These are phyloP conservation scores for Cerastis leucographa DNA, from an alignment of 2,888 invertebrate genomes.

Conservation along the genomic window DNA sequence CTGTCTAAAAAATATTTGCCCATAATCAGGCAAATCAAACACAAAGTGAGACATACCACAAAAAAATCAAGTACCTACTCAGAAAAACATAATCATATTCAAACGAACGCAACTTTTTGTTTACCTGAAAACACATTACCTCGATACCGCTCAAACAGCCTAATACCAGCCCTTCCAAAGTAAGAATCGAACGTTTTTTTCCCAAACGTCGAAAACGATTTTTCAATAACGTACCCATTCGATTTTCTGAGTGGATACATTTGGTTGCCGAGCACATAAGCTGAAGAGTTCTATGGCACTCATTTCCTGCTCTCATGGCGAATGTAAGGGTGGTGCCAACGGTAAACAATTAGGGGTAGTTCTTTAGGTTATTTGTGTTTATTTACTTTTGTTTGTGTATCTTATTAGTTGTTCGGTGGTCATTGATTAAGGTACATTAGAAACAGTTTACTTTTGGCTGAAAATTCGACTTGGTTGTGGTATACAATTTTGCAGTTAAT, in stretches of 20 bases:
- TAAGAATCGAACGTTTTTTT: constrained; percentile 53
- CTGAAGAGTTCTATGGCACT: constrained; percentile 61
- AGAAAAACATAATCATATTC: constrained; percentile 42
- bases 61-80: constrained; percentile 10
- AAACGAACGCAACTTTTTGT: constrained; percentile 15
- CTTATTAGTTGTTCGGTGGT: not conserved
- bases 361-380: constrained; percentile 54
- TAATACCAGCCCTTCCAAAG: constrained; percentile 12
- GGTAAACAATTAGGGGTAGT: constrained; percentile 65
- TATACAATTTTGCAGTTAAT: no score
- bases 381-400: constrained; percentile 22
- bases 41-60: not conserved
- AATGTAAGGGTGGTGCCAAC: constrained; percentile 61
- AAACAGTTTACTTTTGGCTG: no score
- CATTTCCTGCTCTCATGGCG: constrained; percentile 67
- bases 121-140: constrained; percentile 41
- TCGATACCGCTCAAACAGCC: constrained; percentile 13
- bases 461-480: no score
- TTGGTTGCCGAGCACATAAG: constrained; percentile 66
- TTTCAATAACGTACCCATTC: constrained; percentile 69
- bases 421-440: no score
- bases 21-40: not conserved
- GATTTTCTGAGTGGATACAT: constrained; percentile 61
- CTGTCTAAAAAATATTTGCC: not conserved
- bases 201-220: constrained; percentile 65